Conservation (phyloP, 2,888 invertebrate genomes). For the Eristalis tenax region DNA sequence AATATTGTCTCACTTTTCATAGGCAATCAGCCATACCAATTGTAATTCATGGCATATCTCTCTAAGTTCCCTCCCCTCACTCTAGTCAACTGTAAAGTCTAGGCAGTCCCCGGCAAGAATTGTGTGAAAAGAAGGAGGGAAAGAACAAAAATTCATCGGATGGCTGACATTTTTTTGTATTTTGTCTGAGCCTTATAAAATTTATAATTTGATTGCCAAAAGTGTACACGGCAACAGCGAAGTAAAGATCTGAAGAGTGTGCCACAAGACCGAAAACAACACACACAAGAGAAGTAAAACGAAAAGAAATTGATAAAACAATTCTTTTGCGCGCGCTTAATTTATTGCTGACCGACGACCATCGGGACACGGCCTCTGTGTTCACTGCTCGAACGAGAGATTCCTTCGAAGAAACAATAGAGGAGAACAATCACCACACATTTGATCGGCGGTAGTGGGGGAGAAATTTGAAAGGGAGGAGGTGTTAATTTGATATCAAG, state of each 20-base stretch:
- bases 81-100: constrained; percentile 5
- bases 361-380: constrained; percentile 32
- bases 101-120: neutral
- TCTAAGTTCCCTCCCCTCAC: neutral
- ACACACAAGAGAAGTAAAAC: neutral
- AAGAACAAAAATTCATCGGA: neutral
- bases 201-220: constrained; percentile 55
- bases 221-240: constrained; percentile 63
- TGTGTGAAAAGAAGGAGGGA: neutral
- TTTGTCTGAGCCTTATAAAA: constrained; percentile 28
- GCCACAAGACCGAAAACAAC: neutral
- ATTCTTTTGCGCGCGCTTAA: constrained; percentile 31
- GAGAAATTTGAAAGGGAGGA: neutral
- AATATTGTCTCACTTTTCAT: constrained; percentile 45
- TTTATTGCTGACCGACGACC: constrained; percentile 9
- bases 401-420: constrained; percentile 11
- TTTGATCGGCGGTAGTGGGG: neutral
- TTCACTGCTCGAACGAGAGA: neutral
- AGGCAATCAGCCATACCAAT: constrained; percentile 59
- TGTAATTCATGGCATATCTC: constrained; percentile 46
- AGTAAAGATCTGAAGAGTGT: neutral
- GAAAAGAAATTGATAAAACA: constrained; percentile 37
- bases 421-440: neutral
- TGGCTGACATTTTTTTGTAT: neutral
- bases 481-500: constrained; percentile 34